phyloP scores from a whole-genome alignment of 2,113 vertebrate species.

The Nesoenas mayeri region DNA sequence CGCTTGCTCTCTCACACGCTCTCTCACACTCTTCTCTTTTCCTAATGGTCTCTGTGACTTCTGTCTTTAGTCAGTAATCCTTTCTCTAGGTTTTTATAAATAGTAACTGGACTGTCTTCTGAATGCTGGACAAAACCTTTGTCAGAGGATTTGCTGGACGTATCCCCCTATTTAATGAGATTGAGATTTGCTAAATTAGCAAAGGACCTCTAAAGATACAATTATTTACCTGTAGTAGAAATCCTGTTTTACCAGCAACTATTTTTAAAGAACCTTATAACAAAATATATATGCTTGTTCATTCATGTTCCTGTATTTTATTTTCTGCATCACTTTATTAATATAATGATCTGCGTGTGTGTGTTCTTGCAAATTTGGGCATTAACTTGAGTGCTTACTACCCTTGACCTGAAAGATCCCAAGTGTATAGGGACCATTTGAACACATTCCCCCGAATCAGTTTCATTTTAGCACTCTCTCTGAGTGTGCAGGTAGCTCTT shows the following conservation, averaged over 20 bases:
- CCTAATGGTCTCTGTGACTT: accelerated
- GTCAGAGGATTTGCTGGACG: neutral
- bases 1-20: neutral
- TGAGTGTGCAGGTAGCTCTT: neutral
- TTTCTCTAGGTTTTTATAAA: neutral
- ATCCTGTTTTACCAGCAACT: neutral
- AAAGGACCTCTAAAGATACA: neutral
- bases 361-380: neutral
- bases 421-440: neutral
- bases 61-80: neutral
- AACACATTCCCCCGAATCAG: neutral
- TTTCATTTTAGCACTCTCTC: neutral
- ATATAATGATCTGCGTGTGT: accelerated
- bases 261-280: neutral
- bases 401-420: neutral
- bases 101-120: neutral
- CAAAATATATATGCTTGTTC: neutral
- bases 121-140: neutral
- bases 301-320: neutral
- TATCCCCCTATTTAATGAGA: neutral
- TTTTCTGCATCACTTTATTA: neutral
- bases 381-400: neutral
- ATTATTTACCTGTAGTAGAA: neutral
- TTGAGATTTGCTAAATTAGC: neutral
- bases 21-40: neutral